Evolutionary conservation across 2,888 invertebrate species (phyloP), one percentile per base, ranked within the genome.

Genomic region (Andrena camellia): DNA sequence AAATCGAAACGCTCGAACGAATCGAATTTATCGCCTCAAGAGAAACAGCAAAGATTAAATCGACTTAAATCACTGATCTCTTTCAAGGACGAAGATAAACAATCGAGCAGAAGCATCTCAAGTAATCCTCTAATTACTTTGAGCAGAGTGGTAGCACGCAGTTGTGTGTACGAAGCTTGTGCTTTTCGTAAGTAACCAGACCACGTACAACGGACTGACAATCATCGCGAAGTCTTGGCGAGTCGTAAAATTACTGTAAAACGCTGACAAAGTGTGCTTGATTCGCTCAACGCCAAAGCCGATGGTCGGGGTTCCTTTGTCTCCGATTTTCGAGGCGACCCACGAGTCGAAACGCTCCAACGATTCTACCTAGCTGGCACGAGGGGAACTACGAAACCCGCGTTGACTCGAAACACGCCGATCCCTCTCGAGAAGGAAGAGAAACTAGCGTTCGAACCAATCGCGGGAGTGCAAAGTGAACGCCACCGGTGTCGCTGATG

Each of bases 1-100:
- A 20, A 64, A 52, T 26, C 62, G 54, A 67, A 54, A 70, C 42
- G 70, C 66, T 52, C 66, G 31, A 68, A 54, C 50, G 62, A 71
- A 35, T 50, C 26, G 10, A 66, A 70, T 10, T 23, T 50, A 0
- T 10, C n/a, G 10, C 70, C 20, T 10, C 13, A 33, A 68, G 52
- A 23, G 35, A 52, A 68, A 50, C 29, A 62, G 23, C 33, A 50
- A 33, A 2, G 13, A 31, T 33, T 31, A 31, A 60, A 31, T 33
- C 31, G n/a, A n/a, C 33, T 31, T 7, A 17, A 17, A 31, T n/a
- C 17, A 13, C 17, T 33, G 60, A 57, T 57, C 23, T 23, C 57
- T 57, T 4, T 23, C 23, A 54, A 54, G 54, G 54, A 54, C 54
- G 54, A 54, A 20, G 54, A n/a, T 23, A 20, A 54, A 20, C 54